Percentiles rank a stretch among this genome's conserved stretches.
phyloP scores from a whole-genome alignment of 2,113 vertebrate genomes.

The Erythrolamprus reginae region DNA sequence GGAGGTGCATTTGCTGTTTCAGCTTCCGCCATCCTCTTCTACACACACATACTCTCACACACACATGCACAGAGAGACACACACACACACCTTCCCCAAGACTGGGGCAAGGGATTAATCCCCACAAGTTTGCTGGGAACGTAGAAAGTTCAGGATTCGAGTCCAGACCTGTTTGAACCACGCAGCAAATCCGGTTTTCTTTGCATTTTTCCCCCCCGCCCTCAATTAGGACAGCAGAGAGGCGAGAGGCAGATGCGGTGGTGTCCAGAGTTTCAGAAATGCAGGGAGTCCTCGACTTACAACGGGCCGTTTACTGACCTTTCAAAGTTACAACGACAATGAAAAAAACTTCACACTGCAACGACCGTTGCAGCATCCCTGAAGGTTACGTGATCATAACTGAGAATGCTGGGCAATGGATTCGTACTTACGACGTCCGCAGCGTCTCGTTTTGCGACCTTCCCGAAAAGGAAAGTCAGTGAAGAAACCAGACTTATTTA shows the following conservation, averaged over 20 bases:
- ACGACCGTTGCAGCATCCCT: background rate
- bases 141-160: background rate
- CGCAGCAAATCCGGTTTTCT: background rate
- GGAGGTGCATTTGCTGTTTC: background rate
- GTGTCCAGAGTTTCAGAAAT: background rate
- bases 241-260: too few species aligned
- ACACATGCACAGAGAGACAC: too few species aligned
- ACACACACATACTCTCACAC: too few species aligned
- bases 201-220: background rate
- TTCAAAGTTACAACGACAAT: background rate
- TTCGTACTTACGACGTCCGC: background rate
- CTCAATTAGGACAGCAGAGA: too few species aligned
- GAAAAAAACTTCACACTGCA: background rate
- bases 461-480: background rate
- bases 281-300: background rate
- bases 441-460: background rate
- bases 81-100: background rate
- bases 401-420: background rate
- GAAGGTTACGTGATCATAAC: background rate
- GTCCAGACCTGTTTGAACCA: background rate
- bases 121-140: background rate
- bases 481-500: background rate
- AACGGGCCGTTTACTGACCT: background rate
- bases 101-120: background rate
- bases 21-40: background rate